Conservation (phyloP, 2,797 vertebrate species). For the Sebastes trivittatus region DNA sequence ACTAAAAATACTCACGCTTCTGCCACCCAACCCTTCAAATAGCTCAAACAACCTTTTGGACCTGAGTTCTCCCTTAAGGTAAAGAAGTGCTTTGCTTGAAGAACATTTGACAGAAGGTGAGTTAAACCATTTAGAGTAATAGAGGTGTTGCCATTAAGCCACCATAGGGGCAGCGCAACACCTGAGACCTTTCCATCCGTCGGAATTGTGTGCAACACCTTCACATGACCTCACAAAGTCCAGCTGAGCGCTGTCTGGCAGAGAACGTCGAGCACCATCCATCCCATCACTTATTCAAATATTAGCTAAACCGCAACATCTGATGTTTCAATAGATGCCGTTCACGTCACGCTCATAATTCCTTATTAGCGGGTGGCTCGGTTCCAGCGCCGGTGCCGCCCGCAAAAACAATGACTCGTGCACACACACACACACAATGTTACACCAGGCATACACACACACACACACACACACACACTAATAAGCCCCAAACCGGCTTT, state of each 20-base stretch:
- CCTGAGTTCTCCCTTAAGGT: neutral
- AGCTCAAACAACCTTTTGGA: constrained; percentile 29
- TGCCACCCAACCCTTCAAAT: constrained; percentile 26
- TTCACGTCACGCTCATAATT: constrained; percentile 43
- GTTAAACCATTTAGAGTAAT: neutral
- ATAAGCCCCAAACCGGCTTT: constrained; percentile 12
- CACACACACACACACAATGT: neutral
- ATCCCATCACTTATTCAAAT: constrained; percentile 36
- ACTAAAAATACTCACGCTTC: constrained; percentile 56
- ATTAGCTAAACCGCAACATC: constrained; percentile 29
- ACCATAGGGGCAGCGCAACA: neutral
- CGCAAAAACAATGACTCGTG: neutral
- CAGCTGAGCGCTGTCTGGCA: constrained; percentile 31
- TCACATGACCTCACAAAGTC: constrained; percentile 28
- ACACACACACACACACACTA: neutral
- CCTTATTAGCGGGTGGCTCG: constrained; percentile 50
- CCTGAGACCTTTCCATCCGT: constrained; percentile 8
- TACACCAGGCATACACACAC: neutral
- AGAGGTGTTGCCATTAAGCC: neutral
- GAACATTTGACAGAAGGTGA: constrained; percentile 6
- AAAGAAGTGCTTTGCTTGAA: neutral
- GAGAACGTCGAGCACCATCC: neutral
- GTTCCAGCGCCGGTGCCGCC: constrained; percentile 1
- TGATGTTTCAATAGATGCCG: constrained; percentile 27
- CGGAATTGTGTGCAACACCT: constrained; percentile 8